A percentile compares a stretch with the other conserved stretches of the same genome.
phyloP scores from a whole-genome alignment of 2,888 invertebrate species.

The Tinea semifulvella region DNA sequence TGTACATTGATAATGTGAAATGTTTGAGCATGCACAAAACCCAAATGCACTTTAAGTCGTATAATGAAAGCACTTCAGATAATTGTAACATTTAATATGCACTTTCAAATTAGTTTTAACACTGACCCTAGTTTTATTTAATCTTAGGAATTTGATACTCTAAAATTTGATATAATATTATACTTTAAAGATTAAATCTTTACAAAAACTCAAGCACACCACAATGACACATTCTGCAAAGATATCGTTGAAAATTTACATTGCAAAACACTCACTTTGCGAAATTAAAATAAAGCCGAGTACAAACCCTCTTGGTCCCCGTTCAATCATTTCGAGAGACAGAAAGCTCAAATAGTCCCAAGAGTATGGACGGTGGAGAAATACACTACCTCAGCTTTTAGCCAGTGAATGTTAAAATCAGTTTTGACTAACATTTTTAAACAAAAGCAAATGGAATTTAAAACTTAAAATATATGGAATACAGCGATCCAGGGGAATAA shows the following conservation, averaged over 20 bases:
- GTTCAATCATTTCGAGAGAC: slow-evolving; percentile 62
- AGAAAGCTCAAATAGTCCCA: slow-evolving; percentile 47
- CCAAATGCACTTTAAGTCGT: slow-evolving; percentile 12
- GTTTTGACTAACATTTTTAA: too few species aligned
- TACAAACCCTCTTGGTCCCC: slow-evolving; percentile 56
- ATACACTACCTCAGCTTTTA: slow-evolving; percentile 3
- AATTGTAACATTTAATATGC: neutral
- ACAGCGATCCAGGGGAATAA: too few species aligned
- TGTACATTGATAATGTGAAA: neutral
- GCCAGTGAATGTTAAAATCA: neutral
- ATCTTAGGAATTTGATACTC: neutral
- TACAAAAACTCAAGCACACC: slow-evolving; percentile 12
- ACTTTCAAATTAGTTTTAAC: neutral
- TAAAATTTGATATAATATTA: neutral
- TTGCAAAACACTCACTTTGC: slow-evolving; percentile 61
- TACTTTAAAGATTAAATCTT: slow-evolving; percentile 1
- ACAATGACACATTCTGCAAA: slow-evolving; percentile 28
- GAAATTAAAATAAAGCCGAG: slow-evolving; percentile 60
- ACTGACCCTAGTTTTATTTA: neutral
- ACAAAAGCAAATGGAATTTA: too few species aligned
- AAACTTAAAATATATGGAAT: too few species aligned
- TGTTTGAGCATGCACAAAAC: slow-evolving; percentile 14
- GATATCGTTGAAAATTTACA: slow-evolving; percentile 32
- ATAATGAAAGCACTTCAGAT: slow-evolving; percentile 1
- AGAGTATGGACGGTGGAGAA: slow-evolving; percentile 26